Evolutionary conservation across 1,140 invertebrate genomes (phyloP).

Genomic region (Drosophila sucinea): DNA sequence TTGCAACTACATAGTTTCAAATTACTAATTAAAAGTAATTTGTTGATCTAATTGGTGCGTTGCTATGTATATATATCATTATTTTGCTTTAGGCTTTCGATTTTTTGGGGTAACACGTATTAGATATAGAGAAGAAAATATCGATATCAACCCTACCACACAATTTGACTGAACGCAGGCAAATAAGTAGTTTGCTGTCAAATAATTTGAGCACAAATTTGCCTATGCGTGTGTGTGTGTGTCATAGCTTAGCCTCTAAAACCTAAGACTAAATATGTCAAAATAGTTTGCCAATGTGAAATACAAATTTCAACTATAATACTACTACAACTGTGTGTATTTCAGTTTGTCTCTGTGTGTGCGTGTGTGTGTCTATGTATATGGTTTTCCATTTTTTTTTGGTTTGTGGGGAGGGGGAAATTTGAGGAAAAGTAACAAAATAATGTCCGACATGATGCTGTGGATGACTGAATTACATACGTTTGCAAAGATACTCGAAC

Average conservation of each 20-base stretch:
- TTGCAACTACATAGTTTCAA: slow-evolving; percentile 55
- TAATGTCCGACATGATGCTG: slow-evolving; percentile 70
- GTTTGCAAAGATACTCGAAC: slow-evolving; percentile 44
- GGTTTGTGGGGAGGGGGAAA: slow-evolving; percentile 12
- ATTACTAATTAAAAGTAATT: slow-evolving; percentile 9
- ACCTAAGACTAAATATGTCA: not conserved
- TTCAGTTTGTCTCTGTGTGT: slow-evolving; percentile 12
- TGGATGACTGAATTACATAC: slow-evolving; percentile 39
- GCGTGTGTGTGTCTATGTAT: slow-evolving; percentile 29
- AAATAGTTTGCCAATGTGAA: slow-evolving; percentile 6
- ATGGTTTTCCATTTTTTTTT: slow-evolving; percentile 19
- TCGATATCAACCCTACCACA: slow-evolving; percentile 40
- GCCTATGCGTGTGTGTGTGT: slow-evolving; percentile 23
- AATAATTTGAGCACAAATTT: slow-evolving; percentile 6
- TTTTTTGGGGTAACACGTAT: slow-evolving; percentile 77
- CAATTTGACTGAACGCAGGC: slow-evolving; percentile 45
- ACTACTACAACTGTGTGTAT: slow-evolving; percentile 15
- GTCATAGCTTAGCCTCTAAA: slow-evolving; percentile 28
- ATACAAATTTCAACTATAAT: slow-evolving; percentile 30
- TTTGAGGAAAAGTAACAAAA: slow-evolving; percentile 47
- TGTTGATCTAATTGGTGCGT: slow-evolving; percentile 43
- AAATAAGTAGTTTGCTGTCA: too few species aligned
- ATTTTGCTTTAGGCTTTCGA: slow-evolving; percentile 38
- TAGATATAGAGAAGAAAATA: slow-evolving; percentile 2
- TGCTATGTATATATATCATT: not conserved